Base-by-base conservation (phyloP, 2,113 vertebrate species). In the Hipposideros armiger region DNA sequence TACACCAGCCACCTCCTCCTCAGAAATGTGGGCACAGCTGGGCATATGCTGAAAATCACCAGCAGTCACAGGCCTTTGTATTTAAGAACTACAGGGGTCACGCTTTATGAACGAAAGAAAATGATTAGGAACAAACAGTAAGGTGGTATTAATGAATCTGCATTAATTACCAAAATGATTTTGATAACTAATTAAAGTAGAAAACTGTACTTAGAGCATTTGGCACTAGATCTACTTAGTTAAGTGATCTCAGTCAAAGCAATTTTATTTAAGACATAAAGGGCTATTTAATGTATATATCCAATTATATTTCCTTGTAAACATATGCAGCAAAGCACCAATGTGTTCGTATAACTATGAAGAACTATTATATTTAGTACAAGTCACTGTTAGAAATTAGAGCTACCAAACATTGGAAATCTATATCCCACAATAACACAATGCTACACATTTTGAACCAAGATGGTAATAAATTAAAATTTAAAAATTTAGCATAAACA, bases 171-270 rank as follows among this genome's bases (percentile, higher is more conserved):
- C 11, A 58, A 81, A 91, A 94, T 74, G 45, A 64, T 58, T 70
- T 45, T 89, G 66, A n/a, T 50, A 82, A 93, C 40, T 69, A 91
- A 54, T 66, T 78, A 83, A 72, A 72, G 54, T 82, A 67, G 58
- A 67, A 88, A 93, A 72, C 30, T 69, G 47, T 45, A 90, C 24
- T 70, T 50, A 42, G 93, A 92, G 16, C 20, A 82, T 96, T 52
- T 17, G 54, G 54, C 42, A 56, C 40, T 45, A 86, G 54, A 87
- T 0, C 52, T 85, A 73, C 42, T 87, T 76, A 74, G 45, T 70
- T 92, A 45, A 77, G 19, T 54, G 24, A 81, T 47, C 17, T 70
- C 40, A 77, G 47, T 47, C 60, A 94, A 54, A 47, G 30, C 20
- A 20, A 56, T 67, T 83, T 90, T 40, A 91, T 45, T 66, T 92